Evolutionary conservation across 2,888 invertebrate genomes (phyloP), one percentile per base, ranked within the genome.

Genomic region (Diarsia dahlii): DNA sequence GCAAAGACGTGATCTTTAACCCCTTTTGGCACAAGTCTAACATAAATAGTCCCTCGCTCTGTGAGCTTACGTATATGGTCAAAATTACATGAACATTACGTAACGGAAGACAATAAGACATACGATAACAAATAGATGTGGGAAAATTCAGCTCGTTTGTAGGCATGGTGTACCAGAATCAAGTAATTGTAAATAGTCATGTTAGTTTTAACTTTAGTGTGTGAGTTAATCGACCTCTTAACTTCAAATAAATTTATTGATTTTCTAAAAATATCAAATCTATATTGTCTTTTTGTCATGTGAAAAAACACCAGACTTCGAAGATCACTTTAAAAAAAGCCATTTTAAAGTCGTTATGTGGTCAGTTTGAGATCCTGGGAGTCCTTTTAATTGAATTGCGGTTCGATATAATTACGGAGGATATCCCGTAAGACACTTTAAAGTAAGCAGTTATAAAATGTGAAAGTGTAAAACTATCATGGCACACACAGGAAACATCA

Each of bases 41-140:
- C 23, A 64, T 58, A 52, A 65, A 12, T 6, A 8, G n/a, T 50
- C n/a, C 13, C 20, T 15, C 12, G 13, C n/a, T 60, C 58, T 68
- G 6, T 3, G 15, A 13, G 15, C 50, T 76, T 76, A 69, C 69
- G 39, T 65, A 69, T 81, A 81, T 76, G 54, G 65, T 62, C 69
- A 82, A 60, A 69, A 69, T 76, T 60, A 76, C 20, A 48, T 45
- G 64, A 81, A 23, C 8, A 18, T 80, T 80, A 82, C 69, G 69
- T 76, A 81, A 81, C 62, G 10, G n/a, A 54, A 69, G 10, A 69
- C 45, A 69, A 78, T 62, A 13, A 28, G 20, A n/a, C 9, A 20
- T 58, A 52, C 23, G 46, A 72, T 65, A n/a, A 28, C 48, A 60
- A 69, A 45, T 69, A 34, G 15, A 56, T 48, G 58, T 75, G 78